Conservation (phyloP, 2,888 invertebrate species). For the Nebria salina region DNA sequence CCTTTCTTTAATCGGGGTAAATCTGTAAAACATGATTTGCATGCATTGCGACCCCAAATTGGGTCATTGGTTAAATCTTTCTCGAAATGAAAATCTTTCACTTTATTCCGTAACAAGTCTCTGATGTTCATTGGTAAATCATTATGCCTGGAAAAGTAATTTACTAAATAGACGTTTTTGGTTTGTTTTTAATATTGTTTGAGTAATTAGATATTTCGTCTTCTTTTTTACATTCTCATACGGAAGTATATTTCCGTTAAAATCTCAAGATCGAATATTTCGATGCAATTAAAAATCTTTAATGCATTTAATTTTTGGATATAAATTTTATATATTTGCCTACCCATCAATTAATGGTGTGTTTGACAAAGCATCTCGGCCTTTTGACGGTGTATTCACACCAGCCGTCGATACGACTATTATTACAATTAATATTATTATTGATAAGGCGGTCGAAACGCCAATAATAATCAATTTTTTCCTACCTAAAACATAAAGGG, state of each 20-base stretch:
- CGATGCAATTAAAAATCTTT: too few relatives aligned
- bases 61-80: slow-evolving; percentile 59
- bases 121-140: slow-evolving; percentile 64
- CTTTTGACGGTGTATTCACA: slow-evolving; percentile 50
- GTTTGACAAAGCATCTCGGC: slow-evolving; percentile 56
- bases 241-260: too few relatives aligned
- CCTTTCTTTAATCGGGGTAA: slow-evolving; percentile 64
- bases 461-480: slow-evolving; percentile 31
- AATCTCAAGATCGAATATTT: too few relatives aligned
- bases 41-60: slow-evolving; percentile 59
- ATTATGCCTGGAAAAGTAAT: slow-evolving; percentile 62
- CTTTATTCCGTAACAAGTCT: slow-evolving; percentile 58
- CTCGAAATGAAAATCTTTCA: slow-evolving; percentile 60
- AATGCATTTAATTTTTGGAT: too few relatives aligned
- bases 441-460: not conserved
- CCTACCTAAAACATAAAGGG: slow-evolving; percentile 24
- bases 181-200: too few relatives aligned
- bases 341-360: slow-evolving; percentile 60
- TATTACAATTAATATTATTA: slow-evolving; percentile 34
- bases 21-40: slow-evolving; percentile 64
- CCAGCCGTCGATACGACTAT: slow-evolving; percentile 43
- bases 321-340: slow-evolving; percentile 23
- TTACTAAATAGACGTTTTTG: too few relatives aligned
- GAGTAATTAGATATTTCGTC: too few relatives aligned
- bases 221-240: too few relatives aligned